Evolutionary conservation across 2,888 invertebrate genomes (phyloP).

Genomic region (Helicoverpa assulta): DNA sequence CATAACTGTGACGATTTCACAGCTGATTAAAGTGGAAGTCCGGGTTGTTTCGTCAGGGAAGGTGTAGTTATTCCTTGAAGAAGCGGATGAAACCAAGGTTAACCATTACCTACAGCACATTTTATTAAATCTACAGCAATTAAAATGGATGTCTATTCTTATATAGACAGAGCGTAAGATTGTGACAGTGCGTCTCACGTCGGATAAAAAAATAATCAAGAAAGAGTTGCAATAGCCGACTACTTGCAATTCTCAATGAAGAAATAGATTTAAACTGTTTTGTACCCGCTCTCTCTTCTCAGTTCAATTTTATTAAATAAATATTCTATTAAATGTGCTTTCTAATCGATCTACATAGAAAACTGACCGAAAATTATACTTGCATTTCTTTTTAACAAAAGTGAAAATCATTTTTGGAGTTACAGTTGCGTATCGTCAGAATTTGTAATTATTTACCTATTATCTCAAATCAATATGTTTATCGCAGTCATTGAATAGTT

Average conservation of each 20-base stretch:
- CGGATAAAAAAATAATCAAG: constrained; percentile 9
- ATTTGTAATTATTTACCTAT: neutral
- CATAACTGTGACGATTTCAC: too few species aligned
- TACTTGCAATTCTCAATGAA: constrained; percentile 23
- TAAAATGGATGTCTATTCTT: neutral
- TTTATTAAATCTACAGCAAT: neutral
- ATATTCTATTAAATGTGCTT: constrained; percentile 23
- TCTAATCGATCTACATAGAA: constrained; percentile 33
- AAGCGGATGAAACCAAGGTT: too few species aligned
- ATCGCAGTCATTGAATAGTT: neutral
- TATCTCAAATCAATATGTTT: neutral
- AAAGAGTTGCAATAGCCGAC: constrained; percentile 18
- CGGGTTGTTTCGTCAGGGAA: too few species aligned
- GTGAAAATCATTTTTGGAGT: constrained; percentile 8
- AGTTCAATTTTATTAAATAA: constrained; percentile 39
- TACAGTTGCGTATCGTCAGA: neutral
- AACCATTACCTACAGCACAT: too few species aligned
- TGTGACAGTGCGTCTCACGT: constrained; percentile 14
- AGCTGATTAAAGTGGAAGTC: too few species aligned
- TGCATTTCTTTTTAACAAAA: constrained; percentile 10
- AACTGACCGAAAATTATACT: constrained; percentile 33
- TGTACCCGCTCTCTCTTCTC: constrained; percentile 34
- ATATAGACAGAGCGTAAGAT: neutral
- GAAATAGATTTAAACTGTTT: constrained; percentile 18
- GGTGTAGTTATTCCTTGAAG: too few species aligned